These are phyloP conservation scores for Agrotis clavis DNA, from an alignment of 2,888 invertebrate genomes.

Conservation along the genomic window DNA sequence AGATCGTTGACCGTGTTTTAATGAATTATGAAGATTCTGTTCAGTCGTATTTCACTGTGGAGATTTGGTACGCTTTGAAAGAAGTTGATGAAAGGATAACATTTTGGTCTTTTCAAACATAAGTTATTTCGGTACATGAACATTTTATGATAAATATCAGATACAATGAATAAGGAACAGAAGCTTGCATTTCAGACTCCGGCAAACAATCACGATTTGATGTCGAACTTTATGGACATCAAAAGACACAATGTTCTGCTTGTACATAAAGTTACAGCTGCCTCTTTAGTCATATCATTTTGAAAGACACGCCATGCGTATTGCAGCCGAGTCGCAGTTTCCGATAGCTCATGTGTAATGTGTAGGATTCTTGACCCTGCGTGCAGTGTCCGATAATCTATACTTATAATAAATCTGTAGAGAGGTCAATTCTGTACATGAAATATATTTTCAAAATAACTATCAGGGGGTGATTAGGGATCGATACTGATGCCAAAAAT, in stretches of 20 bases:
- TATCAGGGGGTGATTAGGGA: too few relatives aligned
- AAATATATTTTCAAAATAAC: too few relatives aligned
- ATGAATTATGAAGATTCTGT: conserved; percentile 65
- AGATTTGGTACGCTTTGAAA: conserved; percentile 48
- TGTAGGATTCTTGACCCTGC: conserved; percentile 57
- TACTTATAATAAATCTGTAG: too few relatives aligned
- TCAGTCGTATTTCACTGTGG: conserved; percentile 58
- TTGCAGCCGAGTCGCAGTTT: conserved; percentile 17
- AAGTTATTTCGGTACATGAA: not conserved
- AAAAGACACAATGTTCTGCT: conserved; percentile 10
- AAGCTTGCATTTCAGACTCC: not conserved
- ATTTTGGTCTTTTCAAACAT: not conserved
- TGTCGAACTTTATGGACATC: conserved; percentile 11
- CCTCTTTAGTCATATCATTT: conserved; percentile 36
- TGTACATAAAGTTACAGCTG: conserved; percentile 19
- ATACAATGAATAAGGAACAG: not conserved
- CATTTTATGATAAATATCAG: not conserved
- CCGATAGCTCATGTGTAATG: conserved; percentile 42
- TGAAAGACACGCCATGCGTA: conserved; percentile 19
- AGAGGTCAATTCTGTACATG: too few relatives aligned
- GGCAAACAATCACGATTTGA: conserved; percentile 10
- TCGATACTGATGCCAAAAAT: too few relatives aligned
- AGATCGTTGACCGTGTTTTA: conserved; percentile 70
- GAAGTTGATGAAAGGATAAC: conserved; percentile 18
- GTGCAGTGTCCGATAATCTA: conserved; percentile 58